Evolutionary conservation across 2,888 invertebrate species (phyloP).

Genomic region (Geophilus truncorum): DNA sequence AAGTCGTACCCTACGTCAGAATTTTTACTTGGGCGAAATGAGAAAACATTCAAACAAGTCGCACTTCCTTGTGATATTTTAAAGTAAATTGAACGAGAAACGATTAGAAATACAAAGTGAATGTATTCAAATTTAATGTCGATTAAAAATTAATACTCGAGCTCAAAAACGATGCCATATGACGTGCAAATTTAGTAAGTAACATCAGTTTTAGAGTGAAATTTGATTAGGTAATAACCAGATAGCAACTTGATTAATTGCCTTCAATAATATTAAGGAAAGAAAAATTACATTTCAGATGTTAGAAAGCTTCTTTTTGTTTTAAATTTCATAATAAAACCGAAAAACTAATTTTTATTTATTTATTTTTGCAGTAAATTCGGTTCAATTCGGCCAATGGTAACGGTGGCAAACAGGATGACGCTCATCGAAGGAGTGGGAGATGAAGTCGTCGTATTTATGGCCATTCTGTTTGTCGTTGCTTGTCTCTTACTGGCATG

Average conservation of each 20-base stretch:
- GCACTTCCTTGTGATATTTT: not conserved
- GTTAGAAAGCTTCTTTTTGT: not conserved
- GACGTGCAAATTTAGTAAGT: not conserved
- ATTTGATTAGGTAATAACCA: too few species aligned
- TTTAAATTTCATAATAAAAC: not conserved
- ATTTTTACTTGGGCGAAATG: not conserved
- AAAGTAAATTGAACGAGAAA: not conserved
- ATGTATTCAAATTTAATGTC: not conserved
- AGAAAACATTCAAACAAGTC: not conserved
- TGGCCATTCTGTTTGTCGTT: constrained; percentile 58
- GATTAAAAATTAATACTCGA: not conserved
- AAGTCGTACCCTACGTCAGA: not conserved
- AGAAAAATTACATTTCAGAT: not conserved
- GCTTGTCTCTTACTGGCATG: constrained; percentile 61
- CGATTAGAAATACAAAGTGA: not conserved
- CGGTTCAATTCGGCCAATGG: constrained; percentile 26
- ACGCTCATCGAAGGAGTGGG: constrained; percentile 75
- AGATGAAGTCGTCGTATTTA: constrained; percentile 72
- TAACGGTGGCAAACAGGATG: constrained; percentile 51
- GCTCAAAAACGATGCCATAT: not conserved
- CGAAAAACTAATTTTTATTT: not conserved
- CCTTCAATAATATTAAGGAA: not conserved
- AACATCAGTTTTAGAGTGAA: not conserved
- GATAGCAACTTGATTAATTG: too few species aligned
- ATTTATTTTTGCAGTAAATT: not conserved